These are phyloP conservation scores for Sapayoa aenigma DNA, from an alignment of 2,113 vertebrate species.

Conservation along the genomic window DNA sequence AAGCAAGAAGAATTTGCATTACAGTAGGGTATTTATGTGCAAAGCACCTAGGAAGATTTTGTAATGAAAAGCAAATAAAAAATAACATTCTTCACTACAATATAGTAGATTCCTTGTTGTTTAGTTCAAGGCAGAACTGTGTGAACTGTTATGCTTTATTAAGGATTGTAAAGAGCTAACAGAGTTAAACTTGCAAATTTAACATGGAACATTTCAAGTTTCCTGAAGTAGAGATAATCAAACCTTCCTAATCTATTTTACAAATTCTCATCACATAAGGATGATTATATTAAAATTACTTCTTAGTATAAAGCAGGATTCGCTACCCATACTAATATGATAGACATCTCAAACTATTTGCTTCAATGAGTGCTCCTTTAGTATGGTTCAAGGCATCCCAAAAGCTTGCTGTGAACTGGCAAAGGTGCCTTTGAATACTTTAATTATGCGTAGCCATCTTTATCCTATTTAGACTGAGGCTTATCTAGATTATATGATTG, in stretches of 20 bases:
- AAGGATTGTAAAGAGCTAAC: background rate
- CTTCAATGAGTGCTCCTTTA: background rate
- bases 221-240: slow-evolving; percentile 31
- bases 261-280: background rate
- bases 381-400: background rate
- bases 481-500: slow-evolving; percentile 12
- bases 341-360: background rate
- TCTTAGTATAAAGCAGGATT: background rate
- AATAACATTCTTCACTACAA: background rate
- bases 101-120: background rate
- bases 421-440: slow-evolving; percentile 35
- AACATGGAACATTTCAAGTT: slow-evolving; percentile 9
- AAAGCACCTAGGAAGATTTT: background rate
- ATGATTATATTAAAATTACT: slow-evolving; percentile 1
- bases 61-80: background rate
- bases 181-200: background rate
- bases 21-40: background rate
- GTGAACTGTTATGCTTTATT: background rate
- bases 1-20: background rate
- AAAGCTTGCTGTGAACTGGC: background rate
- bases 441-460: background rate
- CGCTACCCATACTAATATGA: background rate
- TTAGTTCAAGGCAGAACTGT: background rate
- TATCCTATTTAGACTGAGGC: background rate
- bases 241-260: background rate